Evolutionary conservation across 2,113 vertebrate species (phyloP).

Genomic region (Strigops habroptila): DNA sequence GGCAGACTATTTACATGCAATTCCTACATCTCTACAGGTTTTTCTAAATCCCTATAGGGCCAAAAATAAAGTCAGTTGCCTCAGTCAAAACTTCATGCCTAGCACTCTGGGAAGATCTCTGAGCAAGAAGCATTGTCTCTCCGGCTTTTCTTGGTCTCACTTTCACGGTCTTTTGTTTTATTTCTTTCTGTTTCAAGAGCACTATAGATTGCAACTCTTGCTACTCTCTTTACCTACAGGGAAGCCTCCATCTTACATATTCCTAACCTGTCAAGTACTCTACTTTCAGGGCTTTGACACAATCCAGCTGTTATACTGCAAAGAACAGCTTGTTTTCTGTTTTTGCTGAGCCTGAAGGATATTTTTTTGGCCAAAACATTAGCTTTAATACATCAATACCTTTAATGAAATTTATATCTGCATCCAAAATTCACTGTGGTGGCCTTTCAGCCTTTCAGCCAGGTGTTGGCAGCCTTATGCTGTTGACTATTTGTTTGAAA

Average conservation of each 20-base stretch:
- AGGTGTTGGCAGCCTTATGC: neutral
- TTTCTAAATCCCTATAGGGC: neutral
- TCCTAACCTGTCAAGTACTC: neutral
- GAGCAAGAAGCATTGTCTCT: neutral
- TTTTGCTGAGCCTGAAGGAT: constrained; percentile 34
- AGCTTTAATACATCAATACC: constrained; percentile 39
- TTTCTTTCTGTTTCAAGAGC: neutral
- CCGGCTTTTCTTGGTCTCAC: neutral
- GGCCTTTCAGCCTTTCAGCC: constrained; percentile 42
- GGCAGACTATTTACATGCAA: neutral
- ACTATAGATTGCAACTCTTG: neutral
- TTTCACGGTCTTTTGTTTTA: neutral
- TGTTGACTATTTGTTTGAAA: constrained; percentile 21
- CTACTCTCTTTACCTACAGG: neutral
- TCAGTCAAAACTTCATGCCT: neutral
- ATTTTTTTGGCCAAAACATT: constrained; percentile 39
- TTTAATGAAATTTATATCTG: constrained; percentile 57
- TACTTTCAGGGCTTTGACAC: constrained; percentile 18
- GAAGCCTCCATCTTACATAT: neutral
- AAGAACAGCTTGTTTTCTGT: constrained; percentile 31
- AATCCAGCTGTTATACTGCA: constrained; percentile 21
- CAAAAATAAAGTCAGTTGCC: neutral
- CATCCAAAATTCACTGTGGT: constrained; percentile 9
- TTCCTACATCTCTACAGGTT: neutral
- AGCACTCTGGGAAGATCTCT: neutral